phyloP scores from a whole-genome alignment of 2,113 vertebrate species.

The Crotophaga sulcirostris region DNA sequence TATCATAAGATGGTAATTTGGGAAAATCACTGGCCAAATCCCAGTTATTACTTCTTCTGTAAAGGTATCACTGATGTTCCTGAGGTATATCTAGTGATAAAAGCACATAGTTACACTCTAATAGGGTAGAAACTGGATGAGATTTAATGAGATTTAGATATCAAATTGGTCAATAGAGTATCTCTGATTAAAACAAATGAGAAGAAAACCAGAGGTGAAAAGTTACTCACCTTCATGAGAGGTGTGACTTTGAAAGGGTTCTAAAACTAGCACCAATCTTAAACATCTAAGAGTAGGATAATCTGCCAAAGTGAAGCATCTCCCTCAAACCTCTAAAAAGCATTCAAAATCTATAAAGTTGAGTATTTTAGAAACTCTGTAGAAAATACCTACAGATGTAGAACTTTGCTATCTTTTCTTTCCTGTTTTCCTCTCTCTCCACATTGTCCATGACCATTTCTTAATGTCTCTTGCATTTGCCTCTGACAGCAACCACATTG shows the following conservation, averaged over 20 bases:
- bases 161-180: not conserved
- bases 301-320: not conserved
- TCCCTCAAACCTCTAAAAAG: not conserved
- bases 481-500: not conserved
- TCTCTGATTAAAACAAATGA: not conserved
- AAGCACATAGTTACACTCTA: not conserved
- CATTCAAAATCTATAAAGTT: not conserved
- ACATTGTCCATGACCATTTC: not conserved
- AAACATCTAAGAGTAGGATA: not conserved
- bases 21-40: not conserved
- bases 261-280: not conserved
- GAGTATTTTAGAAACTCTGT: not conserved
- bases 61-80: not conserved
- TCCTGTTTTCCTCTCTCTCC: not conserved
- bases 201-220: not conserved
- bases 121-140: not conserved
- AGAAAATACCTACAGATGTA: not conserved
- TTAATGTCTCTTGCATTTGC: not conserved
- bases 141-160: not conserved
- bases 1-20: not conserved
- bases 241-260: not conserved
- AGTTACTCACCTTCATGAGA: not conserved
- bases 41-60: not conserved
- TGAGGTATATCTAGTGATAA: not conserved
- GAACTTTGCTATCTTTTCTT: not conserved